phyloP scores from a whole-genome alignment of 2,797 vertebrate genomes.

The Cheirogaleus major region DNA sequence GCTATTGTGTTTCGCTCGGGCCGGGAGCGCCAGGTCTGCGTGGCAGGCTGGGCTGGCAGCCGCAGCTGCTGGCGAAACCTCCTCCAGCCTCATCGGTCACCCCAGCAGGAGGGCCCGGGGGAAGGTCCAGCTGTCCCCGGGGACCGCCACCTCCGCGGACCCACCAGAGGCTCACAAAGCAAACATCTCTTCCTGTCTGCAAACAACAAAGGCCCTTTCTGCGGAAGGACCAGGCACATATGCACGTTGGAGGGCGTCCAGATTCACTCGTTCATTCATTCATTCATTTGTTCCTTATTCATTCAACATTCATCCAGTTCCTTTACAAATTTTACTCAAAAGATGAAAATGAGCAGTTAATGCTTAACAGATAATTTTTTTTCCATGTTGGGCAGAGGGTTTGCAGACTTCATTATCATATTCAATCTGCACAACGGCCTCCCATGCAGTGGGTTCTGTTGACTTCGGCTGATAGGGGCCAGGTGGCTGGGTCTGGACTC shows the following conservation, averaged over 20 bases:
- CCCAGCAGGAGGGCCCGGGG: not conserved
- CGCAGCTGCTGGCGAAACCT: not conserved
- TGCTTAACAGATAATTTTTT: not conserved
- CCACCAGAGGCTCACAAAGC: not conserved
- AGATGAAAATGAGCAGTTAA: not conserved
- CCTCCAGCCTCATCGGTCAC: not conserved
- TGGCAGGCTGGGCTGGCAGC: not conserved
- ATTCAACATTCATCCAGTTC: not conserved
- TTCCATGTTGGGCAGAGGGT: not conserved
- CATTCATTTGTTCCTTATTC: not conserved
- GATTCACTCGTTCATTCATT: accelerated
- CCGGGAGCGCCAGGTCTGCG: not conserved
- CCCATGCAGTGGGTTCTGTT: not conserved
- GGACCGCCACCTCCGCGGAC: not conserved
- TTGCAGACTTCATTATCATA: not conserved
- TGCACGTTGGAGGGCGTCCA: accelerated
- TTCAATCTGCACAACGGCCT: too few species aligned
- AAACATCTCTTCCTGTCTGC: not conserved
- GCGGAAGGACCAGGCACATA: not conserved
- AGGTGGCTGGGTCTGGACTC: accelerated
- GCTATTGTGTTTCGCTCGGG: conserved; percentile 28
- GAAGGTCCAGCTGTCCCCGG: not conserved
- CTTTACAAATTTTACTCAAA: not conserved
- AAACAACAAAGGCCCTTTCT: conserved; percentile 32
- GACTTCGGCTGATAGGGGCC: not conserved